These are phyloP conservation scores for Tolypeutes matacus DNA, from an alignment of 2,797 vertebrate species.

Conservation along the genomic window DNA sequence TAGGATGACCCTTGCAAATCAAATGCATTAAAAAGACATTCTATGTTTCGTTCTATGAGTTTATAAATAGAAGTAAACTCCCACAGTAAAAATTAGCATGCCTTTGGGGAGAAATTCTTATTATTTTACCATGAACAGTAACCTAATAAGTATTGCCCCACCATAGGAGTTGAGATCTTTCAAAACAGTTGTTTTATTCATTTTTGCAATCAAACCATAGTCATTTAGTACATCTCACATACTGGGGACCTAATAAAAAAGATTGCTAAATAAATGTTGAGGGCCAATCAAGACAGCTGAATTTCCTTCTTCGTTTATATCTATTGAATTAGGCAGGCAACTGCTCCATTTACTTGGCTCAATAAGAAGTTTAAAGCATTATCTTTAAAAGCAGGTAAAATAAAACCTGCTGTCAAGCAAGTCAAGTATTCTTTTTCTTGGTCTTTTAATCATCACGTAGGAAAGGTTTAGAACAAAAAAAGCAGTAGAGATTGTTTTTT, in stretches of 20 bases:
- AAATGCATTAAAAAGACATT: neutral
- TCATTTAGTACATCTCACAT: neutral
- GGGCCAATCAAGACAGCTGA: neutral
- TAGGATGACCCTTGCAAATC: neutral
- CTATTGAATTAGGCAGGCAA: neutral
- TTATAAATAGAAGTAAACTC: neutral
- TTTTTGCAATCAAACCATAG: neutral
- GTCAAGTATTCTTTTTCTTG: neutral
- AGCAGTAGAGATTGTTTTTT: slow-evolving; percentile 60
- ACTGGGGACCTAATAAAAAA: neutral
- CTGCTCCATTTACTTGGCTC: neutral
- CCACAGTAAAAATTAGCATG: neutral
- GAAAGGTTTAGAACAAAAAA: slow-evolving; percentile 79
- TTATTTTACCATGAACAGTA: neutral
- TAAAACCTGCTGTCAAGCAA: slow-evolving; percentile 46
- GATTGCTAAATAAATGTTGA: neutral
- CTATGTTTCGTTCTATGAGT: neutral
- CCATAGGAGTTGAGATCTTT: neutral
- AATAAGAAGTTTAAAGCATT: slow-evolving; percentile 20
- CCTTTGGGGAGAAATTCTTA: neutral
- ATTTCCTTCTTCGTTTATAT: neutral
- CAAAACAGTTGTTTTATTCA: neutral
- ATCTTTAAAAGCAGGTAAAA: slow-evolving; percentile 55
- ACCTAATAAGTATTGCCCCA: neutral
- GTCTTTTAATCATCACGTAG: neutral